Evolutionary conservation across 2,888 invertebrate genomes (phyloP).

Genomic region (Capitulum mitella): DNA sequence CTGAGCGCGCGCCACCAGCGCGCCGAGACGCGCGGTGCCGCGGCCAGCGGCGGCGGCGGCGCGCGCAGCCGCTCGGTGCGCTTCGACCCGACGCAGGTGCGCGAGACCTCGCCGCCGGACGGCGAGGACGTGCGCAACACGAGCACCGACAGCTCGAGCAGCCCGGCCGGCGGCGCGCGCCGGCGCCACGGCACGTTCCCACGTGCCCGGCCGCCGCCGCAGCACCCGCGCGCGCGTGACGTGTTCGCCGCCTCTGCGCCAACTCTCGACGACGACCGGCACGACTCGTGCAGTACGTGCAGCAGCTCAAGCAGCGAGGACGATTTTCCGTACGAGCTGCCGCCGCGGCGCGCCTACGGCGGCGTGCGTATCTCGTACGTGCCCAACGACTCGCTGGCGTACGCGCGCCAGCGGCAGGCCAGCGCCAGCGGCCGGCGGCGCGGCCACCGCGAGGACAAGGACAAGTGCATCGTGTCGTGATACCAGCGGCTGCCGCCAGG

Average conservation of each 20-base stretch:
- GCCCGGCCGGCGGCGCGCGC: conserved; percentile 45
- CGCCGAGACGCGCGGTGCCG: conserved; percentile 29
- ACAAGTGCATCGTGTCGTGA: conserved; percentile 83
- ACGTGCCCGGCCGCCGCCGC: conserved; percentile 15
- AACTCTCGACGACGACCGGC: conserved; percentile 17
- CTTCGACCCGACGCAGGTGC: conserved; percentile 36
- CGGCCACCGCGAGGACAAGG: conserved; percentile 50
- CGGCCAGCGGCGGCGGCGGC: conserved; percentile 9
- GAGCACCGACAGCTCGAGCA: conserved; percentile 34
- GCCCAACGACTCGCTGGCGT: conserved; percentile 78
- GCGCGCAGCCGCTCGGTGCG: conserved; percentile 35
- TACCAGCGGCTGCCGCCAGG: conserved; percentile 39
- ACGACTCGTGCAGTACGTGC: conserved; percentile 50
- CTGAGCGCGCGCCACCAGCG: conserved; percentile 42
- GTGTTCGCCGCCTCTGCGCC: conserved; percentile 34
- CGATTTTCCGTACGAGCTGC: conserved; percentile 72
- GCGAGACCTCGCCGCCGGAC: conserved; percentile 24
- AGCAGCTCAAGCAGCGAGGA: conserved; percentile 73
- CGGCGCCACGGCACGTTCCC: conserved; percentile 41
- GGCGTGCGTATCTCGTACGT: conserved; percentile 87
- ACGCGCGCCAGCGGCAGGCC: conserved; percentile 38
- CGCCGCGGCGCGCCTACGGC: conserved; percentile 67
- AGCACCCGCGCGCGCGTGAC: conserved; percentile 48
- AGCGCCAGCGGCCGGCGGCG: conserved; percentile 48
- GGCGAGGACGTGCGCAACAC: conserved; percentile 29